Evolutionary conservation across 1,140 invertebrate species (phyloP).

Genomic region (Neotoxoptera formosana): DNA sequence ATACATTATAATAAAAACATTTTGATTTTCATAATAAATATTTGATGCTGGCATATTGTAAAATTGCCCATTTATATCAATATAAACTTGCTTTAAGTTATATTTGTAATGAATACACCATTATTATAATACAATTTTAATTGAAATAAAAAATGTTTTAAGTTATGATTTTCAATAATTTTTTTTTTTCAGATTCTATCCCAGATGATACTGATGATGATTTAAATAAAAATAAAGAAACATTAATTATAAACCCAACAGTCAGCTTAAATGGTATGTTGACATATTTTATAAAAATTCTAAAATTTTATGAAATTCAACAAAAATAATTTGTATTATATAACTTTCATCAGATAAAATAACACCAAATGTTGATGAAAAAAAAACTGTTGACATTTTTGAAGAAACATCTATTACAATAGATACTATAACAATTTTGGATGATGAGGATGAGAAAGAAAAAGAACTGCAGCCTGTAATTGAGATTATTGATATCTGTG

Average conservation of each 20-base stretch:
- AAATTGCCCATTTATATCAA: too few species aligned
- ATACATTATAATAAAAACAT: background rate
- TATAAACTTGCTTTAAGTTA: background rate
- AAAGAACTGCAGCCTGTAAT: slow-evolving; percentile 53
- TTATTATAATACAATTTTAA: background rate
- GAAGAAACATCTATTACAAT: background rate
- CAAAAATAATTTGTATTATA: background rate
- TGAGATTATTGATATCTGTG: background rate
- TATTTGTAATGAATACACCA: too few species aligned
- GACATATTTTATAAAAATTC: background rate
- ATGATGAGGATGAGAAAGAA: background rate
- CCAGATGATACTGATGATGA: background rate
- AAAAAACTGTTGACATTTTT: background rate
- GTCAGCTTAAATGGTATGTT: background rate
- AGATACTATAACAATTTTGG: background rate
- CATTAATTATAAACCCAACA: background rate
- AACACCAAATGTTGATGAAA: background rate
- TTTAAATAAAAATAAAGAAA: background rate
- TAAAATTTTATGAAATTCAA: background rate
- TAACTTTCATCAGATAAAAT: background rate
- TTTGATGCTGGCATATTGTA: background rate
- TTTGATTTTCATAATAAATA: background rate
- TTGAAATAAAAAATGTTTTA: background rate
- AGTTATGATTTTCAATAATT: background rate
- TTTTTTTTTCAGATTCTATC: background rate